Percentiles rank a stretch among this genome's conserved stretches.
phyloP scores from a whole-genome alignment of 2,797 vertebrate genomes.

The Eidolon dupreanum region DNA sequence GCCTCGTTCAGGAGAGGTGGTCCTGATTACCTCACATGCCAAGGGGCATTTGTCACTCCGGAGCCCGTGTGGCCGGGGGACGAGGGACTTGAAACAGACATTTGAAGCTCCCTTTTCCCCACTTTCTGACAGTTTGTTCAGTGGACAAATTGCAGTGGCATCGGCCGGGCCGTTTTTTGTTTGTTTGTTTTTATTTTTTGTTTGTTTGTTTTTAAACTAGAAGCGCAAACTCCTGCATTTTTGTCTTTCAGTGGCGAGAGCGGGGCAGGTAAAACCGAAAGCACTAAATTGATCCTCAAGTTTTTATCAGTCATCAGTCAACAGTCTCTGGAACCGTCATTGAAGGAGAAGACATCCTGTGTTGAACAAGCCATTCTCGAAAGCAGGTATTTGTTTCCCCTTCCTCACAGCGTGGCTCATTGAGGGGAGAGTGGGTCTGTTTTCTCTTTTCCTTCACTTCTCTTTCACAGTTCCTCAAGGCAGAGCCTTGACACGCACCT shows the following conservation, averaged over 20 bases:
- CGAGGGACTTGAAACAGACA: too few relatives aligned
- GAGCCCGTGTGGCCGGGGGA: fast-evolving
- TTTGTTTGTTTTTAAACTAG: not conserved
- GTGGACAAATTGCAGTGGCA: fast-evolving
- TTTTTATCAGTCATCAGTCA: conserved; percentile 97
- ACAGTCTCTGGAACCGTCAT: conserved; percentile 90
- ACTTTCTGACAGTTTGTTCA: not conserved
- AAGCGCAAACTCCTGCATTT: not conserved
- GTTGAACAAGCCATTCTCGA: conserved; percentile 96
- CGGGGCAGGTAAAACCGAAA: conserved; percentile 98
- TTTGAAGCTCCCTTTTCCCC: not conserved
- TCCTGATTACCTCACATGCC: not conserved
- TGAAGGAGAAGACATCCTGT: conserved; percentile 89
- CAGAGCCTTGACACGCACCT: fast-evolving
- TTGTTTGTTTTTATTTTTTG: not conserved
- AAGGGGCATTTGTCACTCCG: fast-evolving
- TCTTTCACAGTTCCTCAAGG: not conserved
- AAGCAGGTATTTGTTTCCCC: conserved; percentile 91
- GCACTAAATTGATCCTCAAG: conserved; percentile 97
- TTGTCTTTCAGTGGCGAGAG: conserved; percentile 93
- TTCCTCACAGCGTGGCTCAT: fast-evolving
- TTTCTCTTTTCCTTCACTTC: not conserved
- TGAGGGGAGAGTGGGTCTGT: not conserved
- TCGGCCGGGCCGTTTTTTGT: not conserved
- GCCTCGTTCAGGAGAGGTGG: fast-evolving